phyloP scores from a whole-genome alignment of 2,888 invertebrate species.

The Oxyscelio sp. region DNA sequence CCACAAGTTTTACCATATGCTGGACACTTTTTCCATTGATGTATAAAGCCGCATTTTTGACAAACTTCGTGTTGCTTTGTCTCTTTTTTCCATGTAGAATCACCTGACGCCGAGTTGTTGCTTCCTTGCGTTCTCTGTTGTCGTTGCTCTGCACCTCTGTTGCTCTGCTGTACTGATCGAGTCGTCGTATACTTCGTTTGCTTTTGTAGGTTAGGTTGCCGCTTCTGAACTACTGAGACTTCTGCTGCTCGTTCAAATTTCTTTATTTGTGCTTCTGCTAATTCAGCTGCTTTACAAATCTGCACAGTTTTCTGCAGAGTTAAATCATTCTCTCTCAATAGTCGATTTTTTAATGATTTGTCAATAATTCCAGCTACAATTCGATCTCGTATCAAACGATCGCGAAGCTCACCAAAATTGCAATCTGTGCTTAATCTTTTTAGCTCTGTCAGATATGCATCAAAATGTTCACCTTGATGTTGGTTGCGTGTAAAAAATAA shows the following conservation, averaged over 20 bases:
- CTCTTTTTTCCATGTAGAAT: slow-evolving; percentile 6
- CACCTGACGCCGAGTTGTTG: neutral
- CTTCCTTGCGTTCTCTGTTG: neutral
- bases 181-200: neutral
- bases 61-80: neutral
- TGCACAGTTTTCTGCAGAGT: slow-evolving; percentile 65
- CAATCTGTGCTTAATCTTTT: slow-evolving; percentile 74
- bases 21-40: slow-evolving; percentile 43
- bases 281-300: slow-evolving; percentile 72
- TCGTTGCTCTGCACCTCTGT: neutral
- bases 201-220: neutral
- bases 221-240: slow-evolving; percentile 28
- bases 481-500: slow-evolving; percentile 77
- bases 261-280: slow-evolving; percentile 65
- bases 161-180: neutral
- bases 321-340: slow-evolving; percentile 75
- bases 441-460: slow-evolving; percentile 74
- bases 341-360: slow-evolving; percentile 69
- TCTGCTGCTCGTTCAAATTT: slow-evolving; percentile 30
- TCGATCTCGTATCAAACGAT: slow-evolving; percentile 76
- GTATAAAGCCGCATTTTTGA: neutral
- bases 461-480: slow-evolving; percentile 72
- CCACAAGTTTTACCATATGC: slow-evolving; percentile 67
- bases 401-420: slow-evolving; percentile 74
- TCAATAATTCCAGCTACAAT: slow-evolving; percentile 75